Evolutionary conservation across 2,888 invertebrate species (phyloP).

Genomic region (Prosapia bicincta): DNA sequence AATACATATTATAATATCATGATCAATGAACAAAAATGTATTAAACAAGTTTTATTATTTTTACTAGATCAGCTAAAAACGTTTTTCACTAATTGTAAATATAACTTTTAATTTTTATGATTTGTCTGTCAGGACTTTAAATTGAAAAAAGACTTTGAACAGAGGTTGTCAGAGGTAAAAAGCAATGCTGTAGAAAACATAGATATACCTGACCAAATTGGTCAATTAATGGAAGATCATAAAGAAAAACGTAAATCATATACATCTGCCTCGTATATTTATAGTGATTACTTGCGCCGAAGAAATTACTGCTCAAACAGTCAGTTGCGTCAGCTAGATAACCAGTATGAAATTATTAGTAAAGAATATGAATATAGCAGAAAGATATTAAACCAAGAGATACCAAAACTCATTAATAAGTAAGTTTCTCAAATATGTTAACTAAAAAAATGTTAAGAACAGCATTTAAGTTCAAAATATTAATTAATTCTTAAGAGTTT

Average conservation of each 20-base stretch:
- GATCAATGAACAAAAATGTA: no score
- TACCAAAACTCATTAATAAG: background rate
- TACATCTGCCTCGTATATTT: background rate
- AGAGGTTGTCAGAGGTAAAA: background rate
- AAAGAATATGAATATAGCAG: background rate
- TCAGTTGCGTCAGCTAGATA: background rate
- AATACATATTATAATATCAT: no score
- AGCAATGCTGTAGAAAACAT: background rate
- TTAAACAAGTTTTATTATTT: no score
- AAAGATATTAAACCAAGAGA: background rate
- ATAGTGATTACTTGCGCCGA: background rate
- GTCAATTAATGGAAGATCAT: background rate
- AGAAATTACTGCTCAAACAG: background rate
- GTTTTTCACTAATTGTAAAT: no score
- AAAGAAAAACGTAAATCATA: background rate
- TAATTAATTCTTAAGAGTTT: no score
- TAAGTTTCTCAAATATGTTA: no score
- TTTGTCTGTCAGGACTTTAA: background rate
- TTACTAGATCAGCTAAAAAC: no score
- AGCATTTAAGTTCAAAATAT: no score
- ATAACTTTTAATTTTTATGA: no score
- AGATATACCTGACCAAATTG: background rate
- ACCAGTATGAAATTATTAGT: background rate
- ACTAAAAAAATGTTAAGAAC: no score
- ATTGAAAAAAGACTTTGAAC: background rate